These are phyloP conservation scores for Volucella inflata DNA, from an alignment of 2,888 invertebrate genomes.

Conservation along the genomic window DNA sequence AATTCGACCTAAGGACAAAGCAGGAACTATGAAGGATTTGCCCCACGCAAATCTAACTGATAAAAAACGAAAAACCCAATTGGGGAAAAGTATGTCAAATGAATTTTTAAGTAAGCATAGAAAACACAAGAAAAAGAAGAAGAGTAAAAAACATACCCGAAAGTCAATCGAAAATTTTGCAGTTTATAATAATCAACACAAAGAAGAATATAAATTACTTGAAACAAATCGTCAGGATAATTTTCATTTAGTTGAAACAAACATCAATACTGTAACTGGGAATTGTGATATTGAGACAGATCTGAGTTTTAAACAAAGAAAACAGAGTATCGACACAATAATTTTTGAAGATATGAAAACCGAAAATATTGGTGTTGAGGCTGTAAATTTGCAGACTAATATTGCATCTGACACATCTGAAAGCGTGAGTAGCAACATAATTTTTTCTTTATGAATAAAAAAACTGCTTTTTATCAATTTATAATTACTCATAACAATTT, in stretches of 20 bases:
- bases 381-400: too few species aligned
- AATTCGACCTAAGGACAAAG: slow-evolving; percentile 14
- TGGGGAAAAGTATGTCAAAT: slow-evolving; percentile 48
- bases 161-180: slow-evolving; percentile 49
- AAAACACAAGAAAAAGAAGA: slow-evolving; percentile 92
- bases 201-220: slow-evolving; percentile 44
- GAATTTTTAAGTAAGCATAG: slow-evolving; percentile 86
- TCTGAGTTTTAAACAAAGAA: background rate
- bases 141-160: slow-evolving; percentile 91
- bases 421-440: too few species aligned
- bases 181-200: slow-evolving; percentile 72
- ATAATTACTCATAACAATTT: too few species aligned
- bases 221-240: background rate
- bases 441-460: too few species aligned
- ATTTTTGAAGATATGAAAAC: too few species aligned
- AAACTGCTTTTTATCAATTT: too few species aligned
- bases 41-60: slow-evolving; percentile 55
- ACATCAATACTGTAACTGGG: background rate
- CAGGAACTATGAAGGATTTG: slow-evolving; percentile 21
- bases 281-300: background rate
- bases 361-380: too few species aligned
- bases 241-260: slow-evolving; percentile 2
- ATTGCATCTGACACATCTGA: too few species aligned
- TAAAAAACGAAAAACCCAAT: slow-evolving; percentile 34
- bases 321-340: background rate